These are phyloP conservation scores for Telmatochromis sp. DNA, from an alignment of 2,113 vertebrate species.

Conservation along the genomic window DNA sequence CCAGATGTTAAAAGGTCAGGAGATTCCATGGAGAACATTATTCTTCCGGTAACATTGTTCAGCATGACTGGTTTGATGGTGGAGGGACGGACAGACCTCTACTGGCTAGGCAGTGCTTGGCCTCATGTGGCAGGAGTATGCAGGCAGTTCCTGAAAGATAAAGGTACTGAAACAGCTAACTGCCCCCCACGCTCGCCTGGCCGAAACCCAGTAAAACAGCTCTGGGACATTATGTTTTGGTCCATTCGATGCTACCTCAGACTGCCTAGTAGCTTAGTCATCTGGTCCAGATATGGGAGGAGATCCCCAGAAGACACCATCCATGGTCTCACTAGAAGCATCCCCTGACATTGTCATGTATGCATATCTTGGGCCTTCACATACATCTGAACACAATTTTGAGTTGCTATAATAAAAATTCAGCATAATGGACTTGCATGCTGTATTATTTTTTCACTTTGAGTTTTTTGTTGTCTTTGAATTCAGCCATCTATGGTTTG, in stretches of 20 bases:
- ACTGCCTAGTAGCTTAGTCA: neutral
- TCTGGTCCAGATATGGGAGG: neutral
- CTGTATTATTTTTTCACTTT: neutral
- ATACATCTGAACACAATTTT: neutral
- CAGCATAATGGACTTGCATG: neutral
- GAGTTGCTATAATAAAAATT: neutral
- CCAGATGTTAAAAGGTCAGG: neutral
- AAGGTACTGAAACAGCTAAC: neutral
- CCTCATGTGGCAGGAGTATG: neutral
- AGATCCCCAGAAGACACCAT: neutral
- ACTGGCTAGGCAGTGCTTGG: neutral
- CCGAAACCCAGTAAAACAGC: neutral
- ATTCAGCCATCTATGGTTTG: neutral
- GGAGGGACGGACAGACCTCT: neutral
- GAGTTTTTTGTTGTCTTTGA: neutral
- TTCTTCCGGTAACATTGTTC: neutral
- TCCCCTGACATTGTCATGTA: neutral
- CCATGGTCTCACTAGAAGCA: neutral
- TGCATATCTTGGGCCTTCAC: neutral
- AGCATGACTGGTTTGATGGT: neutral
- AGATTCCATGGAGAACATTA: rapidly evolving
- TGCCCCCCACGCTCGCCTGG: rapidly evolving
- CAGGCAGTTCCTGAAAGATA: neutral
- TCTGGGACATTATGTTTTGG: neutral
- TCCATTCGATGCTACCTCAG: neutral